Percentiles rank a stretch among this genome's conserved stretches.
Conservation (phyloP, 2,113 vertebrate genomes). For the Thomomys bottae region DNA sequence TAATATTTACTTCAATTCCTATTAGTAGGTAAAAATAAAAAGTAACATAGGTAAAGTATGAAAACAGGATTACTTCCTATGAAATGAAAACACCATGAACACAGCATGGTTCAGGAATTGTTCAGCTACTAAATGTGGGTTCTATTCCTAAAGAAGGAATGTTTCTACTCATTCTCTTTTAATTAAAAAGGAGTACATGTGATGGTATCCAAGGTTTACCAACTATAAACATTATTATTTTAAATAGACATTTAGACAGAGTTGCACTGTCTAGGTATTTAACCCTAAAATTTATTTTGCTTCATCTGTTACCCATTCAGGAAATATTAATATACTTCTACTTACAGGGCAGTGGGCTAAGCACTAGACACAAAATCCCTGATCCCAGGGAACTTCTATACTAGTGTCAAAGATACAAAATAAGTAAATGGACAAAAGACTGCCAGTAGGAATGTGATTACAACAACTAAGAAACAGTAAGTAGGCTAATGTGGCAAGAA, state of each 20-base stretch:
- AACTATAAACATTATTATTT: constrained; percentile 27
- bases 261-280: neutral
- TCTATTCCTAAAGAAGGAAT: neutral
- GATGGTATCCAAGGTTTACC: neutral
- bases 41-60: neutral
- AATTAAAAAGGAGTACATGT: neutral
- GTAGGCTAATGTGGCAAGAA: neutral
- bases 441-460: neutral
- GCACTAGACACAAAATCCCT: constrained; percentile 3
- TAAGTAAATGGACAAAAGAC: neutral
- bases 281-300: neutral
- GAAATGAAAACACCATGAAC: neutral
- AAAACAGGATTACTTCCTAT: neutral
- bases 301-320: neutral
- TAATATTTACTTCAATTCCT: constrained; percentile 24
- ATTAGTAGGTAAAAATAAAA: constrained; percentile 27
- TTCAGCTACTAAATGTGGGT: neutral
- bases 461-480: neutral
- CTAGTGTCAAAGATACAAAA: neutral
- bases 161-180: neutral
- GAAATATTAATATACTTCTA: neutral
- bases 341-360: neutral
- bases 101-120: neutral
- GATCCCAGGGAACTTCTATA: neutral
- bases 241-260: neutral